Base-by-base conservation (phyloP, 2,888 invertebrate genomes). In the Andrena praecox region DNA sequence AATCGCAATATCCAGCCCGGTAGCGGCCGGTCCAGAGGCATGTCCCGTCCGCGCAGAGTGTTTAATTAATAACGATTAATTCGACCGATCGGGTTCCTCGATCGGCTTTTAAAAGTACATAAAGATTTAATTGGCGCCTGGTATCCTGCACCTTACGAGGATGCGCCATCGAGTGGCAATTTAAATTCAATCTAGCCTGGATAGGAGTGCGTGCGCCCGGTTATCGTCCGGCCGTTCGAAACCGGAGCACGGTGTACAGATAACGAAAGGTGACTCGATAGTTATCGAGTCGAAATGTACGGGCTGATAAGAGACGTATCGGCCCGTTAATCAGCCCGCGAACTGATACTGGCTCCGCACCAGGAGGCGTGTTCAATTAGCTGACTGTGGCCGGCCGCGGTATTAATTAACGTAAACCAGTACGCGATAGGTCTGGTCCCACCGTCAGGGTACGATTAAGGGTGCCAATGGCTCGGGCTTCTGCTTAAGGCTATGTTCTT, bases 371-470 rank as follows among this genome's bases (percentile, higher is more conserved):
- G 80, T 83, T 77, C 75, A 79, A 85, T 85, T 87, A 81, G 59
- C 62, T n/a, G 24, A 56, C 12, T 24, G 63, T 64, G 62, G 33
- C 66, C 35, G 68, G 29, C 42, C 62, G 59, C 56, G n/a, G 76
- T 80, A 75, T 85, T 87, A 85, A 87, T 87, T 76, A 82, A 75
- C 50, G 63, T 76, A 67, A 67, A 56, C 12, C 31, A 24, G 59
- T 62, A 54, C 16, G 63, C 20, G 16, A 69, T 54, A 5, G 54
- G 24, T 48, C 10, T 24, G 50, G 52, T 62, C 52, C 27, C 8
- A 27, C 27, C 66, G 33, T 20, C 56, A 24, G 60, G 63, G 24
- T 63, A 69, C 33, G 31, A 48, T 63, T 69, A 50, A 50, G 50
- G 20, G 16, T 16, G 12, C 24, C 12, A 8, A 24, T 8, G 42